These are phyloP conservation scores for Dryocosmus kuriphilus DNA, from an alignment of 2,888 invertebrate genomes.

Conservation along the genomic window DNA sequence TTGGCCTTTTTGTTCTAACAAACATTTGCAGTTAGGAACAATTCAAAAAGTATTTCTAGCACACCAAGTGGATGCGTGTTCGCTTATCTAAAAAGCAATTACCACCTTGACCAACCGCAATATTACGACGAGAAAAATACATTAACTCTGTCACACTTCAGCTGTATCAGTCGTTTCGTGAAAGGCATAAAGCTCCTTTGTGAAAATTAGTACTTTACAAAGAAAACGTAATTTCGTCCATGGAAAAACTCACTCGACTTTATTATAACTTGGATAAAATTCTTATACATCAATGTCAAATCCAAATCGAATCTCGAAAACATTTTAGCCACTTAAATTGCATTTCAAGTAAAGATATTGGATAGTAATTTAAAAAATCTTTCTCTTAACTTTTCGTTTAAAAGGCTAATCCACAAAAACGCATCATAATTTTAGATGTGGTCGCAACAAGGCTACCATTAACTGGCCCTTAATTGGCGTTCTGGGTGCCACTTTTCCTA, in stretches of 20 bases:
- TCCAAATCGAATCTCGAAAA: background rate
- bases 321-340: background rate
- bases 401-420: background rate
- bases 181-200: slow-evolving; percentile 23
- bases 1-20: too few relatives aligned
- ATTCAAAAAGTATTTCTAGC: background rate
- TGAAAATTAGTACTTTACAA: slow-evolving; percentile 10
- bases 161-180: slow-evolving; percentile 20
- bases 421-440: background rate
- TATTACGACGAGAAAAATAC: slow-evolving; percentile 15
- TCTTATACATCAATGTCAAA: background rate
- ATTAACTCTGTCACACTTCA: slow-evolving; percentile 31
- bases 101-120: slow-evolving; percentile 31
- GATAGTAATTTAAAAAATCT: too few relatives aligned
- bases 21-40: too few relatives aligned
- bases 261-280: background rate
- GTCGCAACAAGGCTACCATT: slow-evolving; percentile 29
- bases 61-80: background rate
- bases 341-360: too few relatives aligned
- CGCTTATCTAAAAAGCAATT: slow-evolving; percentile 20
- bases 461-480: slow-evolving; percentile 15
- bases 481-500: slow-evolving; percentile 30
- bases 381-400: too few relatives aligned
- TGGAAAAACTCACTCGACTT: background rate
- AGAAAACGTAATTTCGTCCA: slow-evolving; percentile 12